Base-by-base conservation (phyloP, 2,113 vertebrate species). In the Pelecanus crispus region DNA sequence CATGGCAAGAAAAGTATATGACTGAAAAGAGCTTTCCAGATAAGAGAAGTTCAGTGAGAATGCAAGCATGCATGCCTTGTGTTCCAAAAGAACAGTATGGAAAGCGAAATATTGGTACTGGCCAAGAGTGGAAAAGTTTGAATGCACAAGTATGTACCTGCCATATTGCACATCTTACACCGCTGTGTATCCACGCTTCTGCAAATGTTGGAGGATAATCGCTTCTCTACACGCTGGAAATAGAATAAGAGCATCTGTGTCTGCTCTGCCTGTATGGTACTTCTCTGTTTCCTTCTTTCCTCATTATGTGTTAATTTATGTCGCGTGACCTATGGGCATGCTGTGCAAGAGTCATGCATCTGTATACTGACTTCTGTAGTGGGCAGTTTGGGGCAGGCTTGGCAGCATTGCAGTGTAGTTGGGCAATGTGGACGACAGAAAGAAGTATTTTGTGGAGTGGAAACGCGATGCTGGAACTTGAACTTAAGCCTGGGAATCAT, bases 271-370 rank as follows among this genome's bases (percentile, higher is more conserved):
- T 38, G 6, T 49, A 12, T 28, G 22, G 31, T 50, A 24, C 10
- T 79, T 63, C 25, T n/a, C 36, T 29, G 29, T 21, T 83, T 94
- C 31, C 24, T 78, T 45, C 49, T 83, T 83, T 40, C 14, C 50
- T 86, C 36, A 2, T 59, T 22, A 4, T 8, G 7, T 80, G 11
- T 68, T 84, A 24, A 28, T 66, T 71, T 66, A 22, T 67, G 42
- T 61, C 0, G 0, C 12, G 36, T 45, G 75, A 31, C 26, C 34
- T 47, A 1, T 10, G 38, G 59, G 9, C 1, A 1, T 34, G 67
- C 79, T 72, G 20, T 25, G 18, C 28, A 24, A 8, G 58, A 36
- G 49, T 68, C 7, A 1, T 16, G 9, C 31, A 11, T n/a, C 17
- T 45, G 20, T 49, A 6, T 29, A 3, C 31, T 55, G 52, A 26